Evolutionary conservation across 2,888 invertebrate genomes (phyloP).

Genomic region (Cerastoderma edule): DNA sequence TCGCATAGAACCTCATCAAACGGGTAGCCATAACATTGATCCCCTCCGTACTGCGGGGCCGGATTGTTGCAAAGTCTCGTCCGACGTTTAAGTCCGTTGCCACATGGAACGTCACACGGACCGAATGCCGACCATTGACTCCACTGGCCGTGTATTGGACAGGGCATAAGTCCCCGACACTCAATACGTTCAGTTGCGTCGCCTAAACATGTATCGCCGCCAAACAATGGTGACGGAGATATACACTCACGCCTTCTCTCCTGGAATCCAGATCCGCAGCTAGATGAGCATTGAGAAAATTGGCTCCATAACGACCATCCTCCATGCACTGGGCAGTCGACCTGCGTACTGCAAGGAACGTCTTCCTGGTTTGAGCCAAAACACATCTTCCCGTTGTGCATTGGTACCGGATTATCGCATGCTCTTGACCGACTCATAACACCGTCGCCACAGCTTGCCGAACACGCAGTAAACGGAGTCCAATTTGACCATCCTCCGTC

Average conservation of each 20-base stretch:
- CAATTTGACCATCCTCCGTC: constrained; percentile 46
- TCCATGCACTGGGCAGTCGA: constrained; percentile 39
- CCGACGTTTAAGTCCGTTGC: constrained; percentile 18
- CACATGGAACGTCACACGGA: constrained; percentile 28
- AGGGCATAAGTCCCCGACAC: constrained; percentile 20
- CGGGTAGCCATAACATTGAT: constrained; percentile 20
- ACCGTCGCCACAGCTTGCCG: constrained; percentile 45
- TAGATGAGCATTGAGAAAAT: constrained; percentile 21
- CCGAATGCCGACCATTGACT: constrained; percentile 27
- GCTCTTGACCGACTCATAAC: constrained; percentile 21
- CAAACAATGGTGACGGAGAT: constrained; percentile 32
- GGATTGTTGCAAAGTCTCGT: constrained; percentile 38
- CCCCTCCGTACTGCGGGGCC: constrained; percentile 33
- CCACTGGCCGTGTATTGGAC: constrained; percentile 40
- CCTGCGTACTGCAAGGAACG: constrained; percentile 29
- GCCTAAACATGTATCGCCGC: constrained; percentile 31
- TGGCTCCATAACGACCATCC: constrained; percentile 39
- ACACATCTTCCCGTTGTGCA: constrained; percentile 38
- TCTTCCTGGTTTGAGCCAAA: constrained; percentile 17
- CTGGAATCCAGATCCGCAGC: constrained; percentile 33
- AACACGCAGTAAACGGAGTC: constrained; percentile 27
- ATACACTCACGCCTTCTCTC: constrained; percentile 31
- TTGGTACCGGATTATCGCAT: constrained; percentile 43
- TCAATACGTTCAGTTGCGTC: constrained; percentile 1
- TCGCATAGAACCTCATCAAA: constrained; percentile 30